These are phyloP conservation scores for Napeogenes sylphis DNA, from an alignment of 2,888 invertebrate genomes.

Conservation along the genomic window DNA sequence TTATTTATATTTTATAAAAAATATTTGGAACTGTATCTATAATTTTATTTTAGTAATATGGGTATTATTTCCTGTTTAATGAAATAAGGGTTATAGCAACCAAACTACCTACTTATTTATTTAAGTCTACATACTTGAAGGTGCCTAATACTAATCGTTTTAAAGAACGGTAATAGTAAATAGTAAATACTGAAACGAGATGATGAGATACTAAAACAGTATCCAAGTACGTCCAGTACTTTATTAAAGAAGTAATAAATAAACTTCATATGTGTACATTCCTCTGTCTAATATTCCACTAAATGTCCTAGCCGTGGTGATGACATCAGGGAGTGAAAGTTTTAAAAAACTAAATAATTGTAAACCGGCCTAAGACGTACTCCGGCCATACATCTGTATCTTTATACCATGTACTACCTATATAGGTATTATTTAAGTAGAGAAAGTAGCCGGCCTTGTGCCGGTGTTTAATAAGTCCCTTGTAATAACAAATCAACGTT, in stretches of 20 bases:
- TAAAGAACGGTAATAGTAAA: too few relatives aligned
- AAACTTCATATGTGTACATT: background rate
- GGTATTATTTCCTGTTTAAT: too few relatives aligned
- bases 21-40: too few relatives aligned
- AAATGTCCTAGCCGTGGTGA: conserved; percentile 29
- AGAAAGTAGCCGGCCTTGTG: conserved; percentile 38
- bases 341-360: conserved; percentile 39
- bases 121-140: too few relatives aligned
- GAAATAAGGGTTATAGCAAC: too few relatives aligned
- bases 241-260: background rate
- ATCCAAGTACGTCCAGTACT: background rate
- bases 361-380: conserved; percentile 32
- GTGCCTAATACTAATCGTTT: too few relatives aligned
- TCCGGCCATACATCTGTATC: conserved; percentile 24
- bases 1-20: too few relatives aligned
- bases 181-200: too few relatives aligned
- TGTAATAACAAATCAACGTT: conserved; percentile 14
- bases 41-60: too few relatives aligned
- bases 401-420: conserved; percentile 26
- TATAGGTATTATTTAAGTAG: conserved; percentile 29
- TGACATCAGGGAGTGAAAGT: conserved; percentile 40
- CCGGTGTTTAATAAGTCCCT: conserved; percentile 19
- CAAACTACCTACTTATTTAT: too few relatives aligned
- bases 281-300: conserved; percentile 18
- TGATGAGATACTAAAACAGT: too few relatives aligned